Evolutionary conservation across 2,888 invertebrate species (phyloP), one percentile per base, ranked within the genome.

Genomic region (Limnephilus auricula): DNA sequence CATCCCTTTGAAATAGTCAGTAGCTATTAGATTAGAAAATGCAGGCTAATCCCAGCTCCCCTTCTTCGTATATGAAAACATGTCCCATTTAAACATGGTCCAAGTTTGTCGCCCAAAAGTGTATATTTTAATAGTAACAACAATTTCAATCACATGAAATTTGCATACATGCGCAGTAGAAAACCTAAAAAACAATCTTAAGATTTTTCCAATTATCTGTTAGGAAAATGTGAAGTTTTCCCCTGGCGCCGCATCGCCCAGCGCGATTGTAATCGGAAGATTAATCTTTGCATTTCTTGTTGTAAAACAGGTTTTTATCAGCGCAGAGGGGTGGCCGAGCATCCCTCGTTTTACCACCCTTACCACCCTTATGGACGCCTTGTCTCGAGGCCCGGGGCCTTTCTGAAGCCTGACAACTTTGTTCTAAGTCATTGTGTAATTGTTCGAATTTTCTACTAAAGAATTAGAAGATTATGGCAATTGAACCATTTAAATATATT

Each of bases 261-360:
- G 78, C 87, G 65, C 87, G 31, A 88, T 78, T 25, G 87, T 88
- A 88, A 88, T 88, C 87, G 87, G 5, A 30, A 88, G 87, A 88
- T 88, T 88, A 88, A 88, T 88, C 87, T 88, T 34, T 65, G 32
- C 87, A 88, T 88, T 88, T 88, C 79, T 88, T 88, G 87, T 88
- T 88, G 79, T 88, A 88, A 88, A 88, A 88, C 87, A 88, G 32
- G 87, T 88, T 88, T 88, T 88, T 88, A 88, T 88, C 87, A 78
- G 78, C 37, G 32, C 30, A 50, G 85, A 85, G 40, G 45, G 50
- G 83, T 83, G 83, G 83, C 65, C n/a, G 25, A 65, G 50, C 18
- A 5, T 25, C 31, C 31, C 15, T 31, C 32, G 18, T 13, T 4
- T 2, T 34, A 32, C 15, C 45, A 30, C 86, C 87, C 87, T 18